Evolutionary conservation across 1,140 invertebrate species (phyloP).

Genomic region (Aphelenchoides besseyi): DNA sequence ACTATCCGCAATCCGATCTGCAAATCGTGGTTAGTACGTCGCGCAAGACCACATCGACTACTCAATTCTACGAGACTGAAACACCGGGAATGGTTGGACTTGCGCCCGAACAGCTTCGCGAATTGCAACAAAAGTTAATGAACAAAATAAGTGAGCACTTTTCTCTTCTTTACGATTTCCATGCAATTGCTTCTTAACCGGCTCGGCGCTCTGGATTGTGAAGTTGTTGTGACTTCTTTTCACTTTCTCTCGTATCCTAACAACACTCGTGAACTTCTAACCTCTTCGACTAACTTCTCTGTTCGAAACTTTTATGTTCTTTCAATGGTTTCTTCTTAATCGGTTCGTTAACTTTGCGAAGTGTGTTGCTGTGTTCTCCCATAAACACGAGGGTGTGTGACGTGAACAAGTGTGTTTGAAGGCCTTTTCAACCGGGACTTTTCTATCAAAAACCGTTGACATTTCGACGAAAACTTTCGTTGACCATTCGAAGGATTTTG

Average conservation of each 20-base stretch:
- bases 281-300: background rate
- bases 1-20: slow-evolving; percentile 48
- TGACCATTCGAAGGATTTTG: too few species aligned
- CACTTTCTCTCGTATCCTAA: slow-evolving; percentile 1
- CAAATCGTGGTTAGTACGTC: slow-evolving; percentile 58
- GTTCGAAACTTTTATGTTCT: background rate
- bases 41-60: slow-evolving; percentile 59
- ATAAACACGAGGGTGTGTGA: background rate
- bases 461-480: background rate
- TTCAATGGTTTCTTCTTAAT: background rate
- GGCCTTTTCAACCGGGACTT: background rate
- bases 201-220: background rate
- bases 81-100: slow-evolving; percentile 61
- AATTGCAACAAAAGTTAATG: slow-evolving; percentile 56
- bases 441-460: background rate
- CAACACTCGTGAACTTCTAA: too few species aligned
- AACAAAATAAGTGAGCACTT: slow-evolving; percentile 52
- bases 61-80: slow-evolving; percentile 61
- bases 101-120: slow-evolving; percentile 46
- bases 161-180: too few species aligned
- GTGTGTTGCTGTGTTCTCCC: background rate
- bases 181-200: too few species aligned
- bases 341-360: background rate
- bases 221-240: background rate
- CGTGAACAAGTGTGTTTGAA: background rate